Conservation (phyloP, 2,113 vertebrate genomes). For the Antigone vipio region DNA sequence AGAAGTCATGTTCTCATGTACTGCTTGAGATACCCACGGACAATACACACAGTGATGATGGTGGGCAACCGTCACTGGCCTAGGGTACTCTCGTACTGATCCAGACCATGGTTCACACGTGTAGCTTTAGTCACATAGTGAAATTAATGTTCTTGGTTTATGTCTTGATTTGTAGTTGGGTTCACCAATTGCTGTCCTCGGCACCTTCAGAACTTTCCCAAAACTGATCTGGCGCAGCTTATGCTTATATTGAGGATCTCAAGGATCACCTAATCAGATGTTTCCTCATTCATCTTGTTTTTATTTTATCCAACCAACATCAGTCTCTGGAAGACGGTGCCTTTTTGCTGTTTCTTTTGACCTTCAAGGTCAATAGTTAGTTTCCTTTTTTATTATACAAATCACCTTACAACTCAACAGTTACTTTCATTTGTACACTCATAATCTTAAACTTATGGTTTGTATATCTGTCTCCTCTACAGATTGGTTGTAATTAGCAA, state of each 20-base stretch:
- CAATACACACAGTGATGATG: rapidly evolving
- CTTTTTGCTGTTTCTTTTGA: background rate
- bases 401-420: background rate
- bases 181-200: background rate
- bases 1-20: background rate
- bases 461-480: background rate
- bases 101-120: background rate
- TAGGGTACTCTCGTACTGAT: background rate
- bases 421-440: background rate
- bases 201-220: background rate
- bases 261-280: background rate
- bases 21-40: background rate
- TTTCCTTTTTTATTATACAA: background rate
- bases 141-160: background rate
- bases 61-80: rapidly evolving
- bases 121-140: background rate
- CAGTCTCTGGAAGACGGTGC: background rate
- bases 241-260: background rate
- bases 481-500: background rate
- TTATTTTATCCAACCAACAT: background rate
- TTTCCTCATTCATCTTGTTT: background rate
- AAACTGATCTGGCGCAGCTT: background rate
- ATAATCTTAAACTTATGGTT: background rate
- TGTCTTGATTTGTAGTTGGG: background rate
- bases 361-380: background rate